Percentiles rank a stretch among this genome's conserved stretches.
These are phyloP conservation scores for Dryoscopus gambensis DNA, from an alignment of 2,113 vertebrate genomes.

Conservation along the genomic window DNA sequence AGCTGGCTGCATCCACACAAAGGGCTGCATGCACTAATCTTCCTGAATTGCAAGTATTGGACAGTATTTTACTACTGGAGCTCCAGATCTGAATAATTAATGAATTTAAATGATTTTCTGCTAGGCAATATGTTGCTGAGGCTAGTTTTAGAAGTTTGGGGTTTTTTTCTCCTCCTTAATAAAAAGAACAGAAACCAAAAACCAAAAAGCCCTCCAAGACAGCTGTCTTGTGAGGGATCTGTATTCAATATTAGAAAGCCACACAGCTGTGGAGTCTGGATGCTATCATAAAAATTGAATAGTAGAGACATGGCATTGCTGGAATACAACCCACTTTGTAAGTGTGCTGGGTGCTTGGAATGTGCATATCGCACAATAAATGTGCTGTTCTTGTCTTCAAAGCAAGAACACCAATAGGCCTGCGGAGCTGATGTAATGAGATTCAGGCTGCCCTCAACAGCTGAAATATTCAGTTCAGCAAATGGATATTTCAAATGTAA, in stretches of 20 bases:
- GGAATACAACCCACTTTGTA: slow-evolving; percentile 45
- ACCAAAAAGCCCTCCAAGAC: not conserved
- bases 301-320: slow-evolving; percentile 45
- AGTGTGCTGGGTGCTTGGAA: slow-evolving; percentile 52
- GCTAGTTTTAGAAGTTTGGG: slow-evolving; percentile 18
- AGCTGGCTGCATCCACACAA: not conserved
- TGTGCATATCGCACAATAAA: slow-evolving; percentile 1
- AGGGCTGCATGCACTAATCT: not conserved
- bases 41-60: not conserved
- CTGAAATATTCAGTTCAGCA: slow-evolving; percentile 47
- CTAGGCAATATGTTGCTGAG: not conserved
- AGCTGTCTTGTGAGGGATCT: slow-evolving; percentile 57
- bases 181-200: not conserved
- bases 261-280: slow-evolving; percentile 68
- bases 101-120: slow-evolving; percentile 44
- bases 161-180: not conserved
- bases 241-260: slow-evolving; percentile 50
- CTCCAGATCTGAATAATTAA: not conserved
- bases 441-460: slow-evolving; percentile 53
- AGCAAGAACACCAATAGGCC: slow-evolving; percentile 40
- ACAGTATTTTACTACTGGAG: not conserved
- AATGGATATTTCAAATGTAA: slow-evolving; percentile 64
- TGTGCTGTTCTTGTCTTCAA: slow-evolving; percentile 58
- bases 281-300: slow-evolving; percentile 48
- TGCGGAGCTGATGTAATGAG: slow-evolving; percentile 17